phyloP scores from a whole-genome alignment of 2,113 vertebrate species.

The Melanerpes formicivorus region DNA sequence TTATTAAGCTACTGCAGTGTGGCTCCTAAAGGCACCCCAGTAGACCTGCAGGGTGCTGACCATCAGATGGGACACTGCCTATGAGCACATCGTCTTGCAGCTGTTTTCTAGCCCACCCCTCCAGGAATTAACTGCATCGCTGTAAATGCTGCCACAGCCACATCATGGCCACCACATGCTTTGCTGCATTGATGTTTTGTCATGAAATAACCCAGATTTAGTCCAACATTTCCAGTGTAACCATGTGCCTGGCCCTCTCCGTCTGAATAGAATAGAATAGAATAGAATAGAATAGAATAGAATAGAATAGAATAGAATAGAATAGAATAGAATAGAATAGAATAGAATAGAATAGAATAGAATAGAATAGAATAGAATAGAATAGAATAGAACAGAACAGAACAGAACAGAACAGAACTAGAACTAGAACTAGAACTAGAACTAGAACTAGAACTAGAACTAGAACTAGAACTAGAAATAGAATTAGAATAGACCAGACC shows the following conservation, averaged over 20 bases:
- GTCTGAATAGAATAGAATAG: not conserved
- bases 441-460: too few relatives aligned
- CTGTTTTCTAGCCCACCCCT: not conserved
- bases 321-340: too few relatives aligned
- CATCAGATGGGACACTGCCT: not conserved
- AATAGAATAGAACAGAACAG: too few relatives aligned
- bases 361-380: too few relatives aligned
- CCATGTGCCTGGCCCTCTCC: accelerated
- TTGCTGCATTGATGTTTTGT: not conserved
- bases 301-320: too few relatives aligned
- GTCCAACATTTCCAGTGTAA: not conserved
- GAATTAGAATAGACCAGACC: too few relatives aligned
- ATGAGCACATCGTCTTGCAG: not conserved
- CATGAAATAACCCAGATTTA: not conserved
- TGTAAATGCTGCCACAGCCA: not conserved
- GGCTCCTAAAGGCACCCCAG: not conserved
- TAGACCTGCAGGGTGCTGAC: not conserved
- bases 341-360: too few relatives aligned
- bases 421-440: too few relatives aligned
- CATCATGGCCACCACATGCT: accelerated
- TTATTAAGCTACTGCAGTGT: not conserved
- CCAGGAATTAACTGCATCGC: not conserved
- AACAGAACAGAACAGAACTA: too few relatives aligned
- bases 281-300: too few relatives aligned
- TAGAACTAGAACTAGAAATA: too few relatives aligned